Conservation (phyloP, 2,113 vertebrate genomes). For the Paralichthys olivaceus region DNA sequence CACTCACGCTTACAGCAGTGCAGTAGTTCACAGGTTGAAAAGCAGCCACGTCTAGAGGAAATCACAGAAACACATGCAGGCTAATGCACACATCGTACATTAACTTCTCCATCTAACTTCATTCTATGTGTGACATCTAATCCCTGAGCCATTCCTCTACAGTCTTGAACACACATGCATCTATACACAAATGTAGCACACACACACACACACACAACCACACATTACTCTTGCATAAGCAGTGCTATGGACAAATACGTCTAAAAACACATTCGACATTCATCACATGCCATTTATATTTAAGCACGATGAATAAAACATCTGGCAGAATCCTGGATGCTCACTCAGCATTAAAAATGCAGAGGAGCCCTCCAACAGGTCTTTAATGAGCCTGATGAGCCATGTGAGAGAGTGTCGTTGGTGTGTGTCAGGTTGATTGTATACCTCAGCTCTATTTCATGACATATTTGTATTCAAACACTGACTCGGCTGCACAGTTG, state of each 20-base stretch:
- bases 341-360: slow-evolving; percentile 71
- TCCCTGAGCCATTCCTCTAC: neutral
- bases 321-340: slow-evolving; percentile 69
- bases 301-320: slow-evolving; percentile 76
- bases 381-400: slow-evolving; percentile 71
- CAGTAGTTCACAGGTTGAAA: too few relatives aligned
- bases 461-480: slow-evolving; percentile 33
- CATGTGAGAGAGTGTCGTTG: slow-evolving; percentile 35
- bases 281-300: slow-evolving; percentile 74
- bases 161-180: neutral
- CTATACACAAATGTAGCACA: neutral
- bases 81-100: neutral
- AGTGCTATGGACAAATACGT: slow-evolving; percentile 50
- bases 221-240: slow-evolving; percentile 50
- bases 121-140: neutral
- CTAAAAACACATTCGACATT: slow-evolving; percentile 65
- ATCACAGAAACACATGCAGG: slow-evolving; percentile 25
- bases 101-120: neutral
- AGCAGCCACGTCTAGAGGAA: neutral
- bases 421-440: slow-evolving; percentile 38
- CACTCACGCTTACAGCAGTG: too few relatives aligned
- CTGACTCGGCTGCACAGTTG: slow-evolving; percentile 3
- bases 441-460: slow-evolving; percentile 18
- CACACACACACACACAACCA: neutral
- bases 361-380: slow-evolving; percentile 64